Evolutionary conservation across 2,888 invertebrate genomes (phyloP), one percentile per base, ranked within the genome.

Genomic region (Ferrisia virgata): DNA sequence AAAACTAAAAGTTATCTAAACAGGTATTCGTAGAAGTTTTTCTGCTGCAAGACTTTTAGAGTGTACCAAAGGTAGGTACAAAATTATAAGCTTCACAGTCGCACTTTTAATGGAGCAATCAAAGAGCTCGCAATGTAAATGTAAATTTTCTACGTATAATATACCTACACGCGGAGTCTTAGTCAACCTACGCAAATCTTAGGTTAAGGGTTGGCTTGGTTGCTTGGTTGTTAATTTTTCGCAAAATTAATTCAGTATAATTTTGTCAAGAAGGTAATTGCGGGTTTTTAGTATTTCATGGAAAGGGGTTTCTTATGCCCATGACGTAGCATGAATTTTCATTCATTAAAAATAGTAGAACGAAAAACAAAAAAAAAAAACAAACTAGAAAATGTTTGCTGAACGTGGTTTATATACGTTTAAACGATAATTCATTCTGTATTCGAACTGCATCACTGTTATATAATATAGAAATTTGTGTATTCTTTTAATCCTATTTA

Each of bases 61-160:
- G n/a, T n/a, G n/a, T n/a, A n/a, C 58, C 22, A 64, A 64, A 64
- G 58, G 25, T 64, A 64, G n/a, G n/a, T 64, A 64, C 58, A 64
- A 64, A 25, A n/a, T n/a, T n/a, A n/a, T 64, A 64, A 28, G 58
- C 58, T 64, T 28, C 28, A 64, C 28, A 64, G 58, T 64, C 58
- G 58, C 58, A 64, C 58, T 64, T 64, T 64, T 64, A 64, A 64
- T 64, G 58, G 58, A 64, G 58, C 58, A 64, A 64, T 64, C 58
- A 64, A 64, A 64, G 28, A 64, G 58, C 58, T 11, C 58, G 9
- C 47, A 47, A n/a, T n/a, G 58, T 9, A 9, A 64, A 64, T 64
- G 58, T 64, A 64, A 25, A 64, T 64, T 64, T 64, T 64, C 3
- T 64, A 28, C 18, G 53, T 53, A 53, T 18, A 18, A 22, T 22